These are phyloP conservation scores for Clarias laeviceps DNA, from an alignment of 2,797 vertebrate genomes.

Conservation along the genomic window DNA sequence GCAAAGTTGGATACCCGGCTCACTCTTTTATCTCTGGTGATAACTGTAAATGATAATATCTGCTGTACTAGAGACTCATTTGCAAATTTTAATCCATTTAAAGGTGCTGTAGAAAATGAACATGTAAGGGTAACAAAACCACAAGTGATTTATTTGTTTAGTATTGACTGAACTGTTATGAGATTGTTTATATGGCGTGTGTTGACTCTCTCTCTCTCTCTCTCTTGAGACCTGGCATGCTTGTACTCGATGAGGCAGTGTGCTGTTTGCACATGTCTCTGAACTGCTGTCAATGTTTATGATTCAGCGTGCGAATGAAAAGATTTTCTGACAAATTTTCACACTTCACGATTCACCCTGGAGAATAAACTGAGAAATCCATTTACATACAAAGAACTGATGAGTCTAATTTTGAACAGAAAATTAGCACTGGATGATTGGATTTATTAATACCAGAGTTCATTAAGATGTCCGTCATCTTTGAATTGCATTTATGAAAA, in stretches of 20 bases:
- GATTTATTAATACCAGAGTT: not conserved
- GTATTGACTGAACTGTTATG: not conserved
- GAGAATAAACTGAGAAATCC: not conserved
- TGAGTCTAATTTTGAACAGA: not conserved
- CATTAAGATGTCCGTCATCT: not conserved
- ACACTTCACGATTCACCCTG: not conserved
- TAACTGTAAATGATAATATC: slow-evolving; percentile 13
- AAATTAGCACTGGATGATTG: slow-evolving; percentile 26
- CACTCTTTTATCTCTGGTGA: slow-evolving; percentile 18
- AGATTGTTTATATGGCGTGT: not conserved
- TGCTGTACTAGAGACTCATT: not conserved
- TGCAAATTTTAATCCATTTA: not conserved
- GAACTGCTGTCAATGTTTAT: not conserved
- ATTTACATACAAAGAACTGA: not conserved
- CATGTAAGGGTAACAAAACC: not conserved
- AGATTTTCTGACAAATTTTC: not conserved
- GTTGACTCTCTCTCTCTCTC: not conserved
- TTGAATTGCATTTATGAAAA: not conserved
- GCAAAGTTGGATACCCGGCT: not conserved
- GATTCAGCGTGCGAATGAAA: not conserved
- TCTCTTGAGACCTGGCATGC: slow-evolving; percentile 3
- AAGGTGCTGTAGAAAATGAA: not conserved
- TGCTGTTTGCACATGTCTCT: slow-evolving; percentile 16
- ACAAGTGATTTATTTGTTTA: not conserved
- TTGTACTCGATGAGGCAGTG: slow-evolving; percentile 21